phyloP scores from a whole-genome alignment of 1,140 invertebrate genomes.

The Trinorchestia longiramus region DNA sequence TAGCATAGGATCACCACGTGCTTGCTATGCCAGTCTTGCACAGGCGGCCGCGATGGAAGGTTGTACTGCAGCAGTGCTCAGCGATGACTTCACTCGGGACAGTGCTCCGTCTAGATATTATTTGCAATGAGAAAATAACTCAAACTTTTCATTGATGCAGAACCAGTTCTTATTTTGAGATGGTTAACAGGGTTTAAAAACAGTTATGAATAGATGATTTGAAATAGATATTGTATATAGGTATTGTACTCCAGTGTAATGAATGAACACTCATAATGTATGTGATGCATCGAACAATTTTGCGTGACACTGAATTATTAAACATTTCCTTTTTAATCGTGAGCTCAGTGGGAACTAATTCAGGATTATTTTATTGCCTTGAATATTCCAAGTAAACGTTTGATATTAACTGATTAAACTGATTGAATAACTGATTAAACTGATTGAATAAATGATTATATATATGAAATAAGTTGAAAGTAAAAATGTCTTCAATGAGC shows the following conservation, averaged over 20 bases:
- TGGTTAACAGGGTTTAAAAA: background rate
- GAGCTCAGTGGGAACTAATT: no score
- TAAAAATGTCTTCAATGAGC: no score
- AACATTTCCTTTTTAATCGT: no score
- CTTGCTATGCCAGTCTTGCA: background rate
- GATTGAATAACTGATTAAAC: no score
- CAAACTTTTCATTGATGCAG: background rate
- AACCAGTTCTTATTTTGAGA: background rate
- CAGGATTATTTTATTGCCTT: no score
- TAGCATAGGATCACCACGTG: background rate
- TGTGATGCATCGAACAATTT: background rate
- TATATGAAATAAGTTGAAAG: no score
- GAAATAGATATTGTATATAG: background rate
- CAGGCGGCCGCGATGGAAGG: background rate
- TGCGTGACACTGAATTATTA: no score
- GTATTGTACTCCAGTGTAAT: background rate
- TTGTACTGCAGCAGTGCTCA: background rate
- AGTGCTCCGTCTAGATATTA: background rate
- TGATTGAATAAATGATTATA: no score
- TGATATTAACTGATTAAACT: no score
- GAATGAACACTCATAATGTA: background rate
- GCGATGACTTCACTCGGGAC: background rate
- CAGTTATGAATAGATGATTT: background rate
- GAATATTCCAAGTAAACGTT: no score
- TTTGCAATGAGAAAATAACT: background rate